Evolutionary conservation across 2,888 invertebrate species (phyloP).

Genomic region (Eledona agricola): DNA sequence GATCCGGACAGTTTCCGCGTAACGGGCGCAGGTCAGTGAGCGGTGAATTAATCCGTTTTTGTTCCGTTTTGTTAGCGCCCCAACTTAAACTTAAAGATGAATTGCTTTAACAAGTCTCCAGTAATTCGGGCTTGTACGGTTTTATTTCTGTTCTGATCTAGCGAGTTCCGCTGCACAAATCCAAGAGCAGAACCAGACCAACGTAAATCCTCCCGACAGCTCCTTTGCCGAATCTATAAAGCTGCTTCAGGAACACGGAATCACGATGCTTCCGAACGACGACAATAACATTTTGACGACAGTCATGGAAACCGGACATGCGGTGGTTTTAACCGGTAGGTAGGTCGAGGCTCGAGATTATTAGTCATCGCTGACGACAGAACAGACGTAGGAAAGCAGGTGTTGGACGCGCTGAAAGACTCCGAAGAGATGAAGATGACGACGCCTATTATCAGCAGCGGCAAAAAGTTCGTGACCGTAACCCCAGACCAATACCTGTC

Average conservation of each 20-base stretch:
- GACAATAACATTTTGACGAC: conserved; percentile 77
- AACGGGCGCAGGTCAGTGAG: conserved; percentile 8
- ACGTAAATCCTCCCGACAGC: conserved; percentile 7
- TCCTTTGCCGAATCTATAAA: conserved; percentile 65
- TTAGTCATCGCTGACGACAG: conserved; percentile 24
- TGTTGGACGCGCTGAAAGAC: conserved; percentile 69
- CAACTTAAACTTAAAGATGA: neutral
- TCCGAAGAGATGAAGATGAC: conserved; percentile 49
- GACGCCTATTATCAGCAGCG: conserved; percentile 45
- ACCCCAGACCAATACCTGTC: conserved; percentile 65
- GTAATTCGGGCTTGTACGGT: too few relatives aligned
- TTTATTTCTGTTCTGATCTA: too few relatives aligned
- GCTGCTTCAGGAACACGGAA: conserved; percentile 84
- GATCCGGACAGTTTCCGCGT: conserved; percentile 26
- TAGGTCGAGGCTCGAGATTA: neutral
- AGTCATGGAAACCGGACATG: conserved; percentile 86
- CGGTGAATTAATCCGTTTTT: too few relatives aligned
- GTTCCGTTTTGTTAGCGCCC: neutral
- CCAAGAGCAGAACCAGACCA: too few relatives aligned
- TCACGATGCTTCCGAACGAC: conserved; percentile 83
- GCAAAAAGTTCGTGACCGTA: conserved; percentile 66
- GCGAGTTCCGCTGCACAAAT: too few relatives aligned
- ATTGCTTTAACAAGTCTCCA: too few relatives aligned
- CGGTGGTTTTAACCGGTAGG: conserved; percentile 80
- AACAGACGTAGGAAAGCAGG: conserved; percentile 78